Conservation (phyloP, 2,113 vertebrate genomes). For the Ancistrus triradiatus region DNA sequence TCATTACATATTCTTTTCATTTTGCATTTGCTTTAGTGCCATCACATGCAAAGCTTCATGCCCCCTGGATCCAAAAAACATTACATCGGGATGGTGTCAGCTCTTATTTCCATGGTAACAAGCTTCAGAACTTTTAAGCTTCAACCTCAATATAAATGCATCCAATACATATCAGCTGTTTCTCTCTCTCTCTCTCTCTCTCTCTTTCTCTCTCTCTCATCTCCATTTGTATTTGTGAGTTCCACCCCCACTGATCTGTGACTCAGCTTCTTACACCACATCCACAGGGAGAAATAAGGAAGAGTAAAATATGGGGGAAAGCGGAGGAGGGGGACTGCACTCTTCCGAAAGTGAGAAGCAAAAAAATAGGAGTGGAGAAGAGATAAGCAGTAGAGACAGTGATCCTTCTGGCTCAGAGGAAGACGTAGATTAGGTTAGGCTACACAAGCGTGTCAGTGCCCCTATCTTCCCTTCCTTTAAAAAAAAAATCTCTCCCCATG, state of each 20-base stretch:
- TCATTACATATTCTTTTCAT: neutral
- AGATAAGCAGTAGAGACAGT: conserved; percentile 6
- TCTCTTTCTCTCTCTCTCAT: neutral
- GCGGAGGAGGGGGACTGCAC: neutral
- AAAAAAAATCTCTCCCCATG: no score
- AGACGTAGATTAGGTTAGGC: conserved; percentile 3
- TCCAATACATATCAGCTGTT: neutral
- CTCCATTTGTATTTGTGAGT: neutral
- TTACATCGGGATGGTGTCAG: conserved; percentile 53
- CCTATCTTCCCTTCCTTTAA: conserved; percentile 1
- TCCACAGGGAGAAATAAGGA: conserved; percentile 7
- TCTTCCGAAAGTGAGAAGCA: conserved; percentile 13
- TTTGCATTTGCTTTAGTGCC: neutral
- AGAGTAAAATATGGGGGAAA: neutral
- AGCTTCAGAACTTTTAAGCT: conserved; percentile 59
- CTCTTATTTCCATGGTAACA: conserved; percentile 71
- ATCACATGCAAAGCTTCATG: neutral
- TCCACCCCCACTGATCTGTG: conserved; percentile 25
- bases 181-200: neutral
- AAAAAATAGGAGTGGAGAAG: neutral
- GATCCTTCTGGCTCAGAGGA: conserved; percentile 4
- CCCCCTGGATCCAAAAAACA: neutral
- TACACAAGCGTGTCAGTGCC: conserved; percentile 5
- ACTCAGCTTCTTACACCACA: conserved; percentile 37
- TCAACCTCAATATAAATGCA: conserved; percentile 33